phyloP scores from a whole-genome alignment of 1,140 invertebrate species.

The Drosophila nannoptera region DNA sequence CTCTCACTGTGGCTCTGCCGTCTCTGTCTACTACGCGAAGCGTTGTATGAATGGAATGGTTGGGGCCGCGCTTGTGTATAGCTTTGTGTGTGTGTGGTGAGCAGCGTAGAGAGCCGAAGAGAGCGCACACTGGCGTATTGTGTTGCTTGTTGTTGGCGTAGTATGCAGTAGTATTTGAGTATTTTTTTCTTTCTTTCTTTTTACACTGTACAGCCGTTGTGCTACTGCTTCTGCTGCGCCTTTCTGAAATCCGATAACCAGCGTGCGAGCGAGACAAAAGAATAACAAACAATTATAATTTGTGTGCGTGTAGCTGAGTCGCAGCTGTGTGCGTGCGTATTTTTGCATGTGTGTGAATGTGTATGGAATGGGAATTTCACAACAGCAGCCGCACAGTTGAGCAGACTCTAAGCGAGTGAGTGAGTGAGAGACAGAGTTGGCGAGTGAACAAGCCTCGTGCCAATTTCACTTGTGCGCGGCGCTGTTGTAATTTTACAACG shows the following conservation, averaged over 20 bases:
- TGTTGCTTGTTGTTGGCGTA: slow-evolving; percentile 49
- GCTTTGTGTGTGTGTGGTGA: slow-evolving; percentile 4
- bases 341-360: slow-evolving; percentile 21
- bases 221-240: slow-evolving; percentile 46
- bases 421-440: neutral
- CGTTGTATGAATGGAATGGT: slow-evolving; percentile 72
- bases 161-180: slow-evolving; percentile 70
- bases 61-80: slow-evolving; percentile 28
- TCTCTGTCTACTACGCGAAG: slow-evolving; percentile 66
- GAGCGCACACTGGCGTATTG: slow-evolving; percentile 5
- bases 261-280: slow-evolving; percentile 73
- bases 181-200: slow-evolving; percentile 12
- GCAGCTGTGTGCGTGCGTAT: slow-evolving; percentile 17
- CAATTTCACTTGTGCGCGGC: slow-evolving; percentile 66
- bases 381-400: slow-evolving; percentile 32
- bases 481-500: slow-evolving; percentile 53
- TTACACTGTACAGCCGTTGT: slow-evolving; percentile 27
- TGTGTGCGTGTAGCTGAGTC: slow-evolving; percentile 42
- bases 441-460: slow-evolving; percentile 50
- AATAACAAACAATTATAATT: slow-evolving; percentile 76
- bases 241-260: slow-evolving; percentile 75
- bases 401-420: neutral
- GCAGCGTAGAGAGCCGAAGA: slow-evolving; percentile 5
- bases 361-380: slow-evolving; percentile 65
- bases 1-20: slow-evolving; percentile 22